Evolutionary conservation across 2,888 invertebrate species (phyloP).

Genomic region (Sinodicranocentrus sp.): DNA sequence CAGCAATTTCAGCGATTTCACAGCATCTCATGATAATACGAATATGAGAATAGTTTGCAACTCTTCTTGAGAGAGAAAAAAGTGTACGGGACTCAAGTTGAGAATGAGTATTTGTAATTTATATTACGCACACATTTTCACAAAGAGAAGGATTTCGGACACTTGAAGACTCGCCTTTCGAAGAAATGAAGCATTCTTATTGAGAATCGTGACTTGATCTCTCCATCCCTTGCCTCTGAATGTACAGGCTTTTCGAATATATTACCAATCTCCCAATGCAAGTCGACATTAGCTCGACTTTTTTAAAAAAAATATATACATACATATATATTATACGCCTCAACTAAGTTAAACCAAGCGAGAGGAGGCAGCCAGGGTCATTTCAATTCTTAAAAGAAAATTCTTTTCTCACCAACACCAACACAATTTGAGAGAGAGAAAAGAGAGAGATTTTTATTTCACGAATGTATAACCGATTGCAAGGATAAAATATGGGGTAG

Average conservation of each 20-base stretch:
- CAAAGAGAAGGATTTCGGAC: constrained; percentile 36
- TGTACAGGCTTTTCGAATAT: neutral
- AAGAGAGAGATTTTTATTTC: neutral
- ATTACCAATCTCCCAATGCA: constrained; percentile 14
- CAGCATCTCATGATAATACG: too few relatives aligned
- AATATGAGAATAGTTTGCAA: too few relatives aligned
- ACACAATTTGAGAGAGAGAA: too few relatives aligned
- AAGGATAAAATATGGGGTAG: constrained; percentile 18
- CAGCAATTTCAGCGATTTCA: too few relatives aligned
- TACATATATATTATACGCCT: neutral
- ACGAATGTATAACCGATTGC: constrained; percentile 3
- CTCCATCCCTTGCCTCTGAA: constrained; percentile 28
- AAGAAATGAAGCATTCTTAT: constrained; percentile 74
- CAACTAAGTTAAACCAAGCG: too few relatives aligned
- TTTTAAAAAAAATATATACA: constrained; percentile 21
- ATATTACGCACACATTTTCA: constrained; percentile 51
- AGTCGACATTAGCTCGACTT: constrained; percentile 54
- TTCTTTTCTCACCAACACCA: too few relatives aligned
- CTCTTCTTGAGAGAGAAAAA: too few relatives aligned
- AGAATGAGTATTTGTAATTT: constrained; percentile 59
- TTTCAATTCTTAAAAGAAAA: neutral
- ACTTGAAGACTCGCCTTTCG: constrained; percentile 66
- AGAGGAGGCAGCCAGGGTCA: neutral
- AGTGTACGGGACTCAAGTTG: too few relatives aligned
- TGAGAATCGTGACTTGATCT: constrained; percentile 77